Evolutionary conservation across 2,797 vertebrate species (phyloP).

Genomic region (Parambassis ranga): DNA sequence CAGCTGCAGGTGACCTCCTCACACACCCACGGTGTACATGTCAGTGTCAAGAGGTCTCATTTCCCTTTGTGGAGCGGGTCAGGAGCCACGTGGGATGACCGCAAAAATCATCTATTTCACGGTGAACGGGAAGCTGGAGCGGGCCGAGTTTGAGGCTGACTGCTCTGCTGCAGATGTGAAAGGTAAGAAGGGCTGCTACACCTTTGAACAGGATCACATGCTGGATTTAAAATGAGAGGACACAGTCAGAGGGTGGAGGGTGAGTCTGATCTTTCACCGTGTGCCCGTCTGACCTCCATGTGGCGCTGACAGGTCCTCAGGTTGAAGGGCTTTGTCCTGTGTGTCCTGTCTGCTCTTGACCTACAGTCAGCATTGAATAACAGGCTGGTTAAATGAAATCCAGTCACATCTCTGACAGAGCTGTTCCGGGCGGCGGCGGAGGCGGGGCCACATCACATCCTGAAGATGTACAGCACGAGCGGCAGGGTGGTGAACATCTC

Average conservation of each 20-base stretch:
- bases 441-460: conserved; percentile 66
- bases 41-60: conserved; percentile 9
- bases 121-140: conserved; percentile 61
- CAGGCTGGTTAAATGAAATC: no score
- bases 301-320: conserved; percentile 50
- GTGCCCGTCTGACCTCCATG: conserved; percentile 12
- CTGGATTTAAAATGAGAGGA: neutral
- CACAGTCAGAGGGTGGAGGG: neutral
- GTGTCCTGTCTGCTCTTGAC: no score
- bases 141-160: conserved; percentile 58
- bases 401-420: conserved; percentile 29
- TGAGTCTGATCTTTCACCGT: neutral
- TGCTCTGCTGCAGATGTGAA: conserved; percentile 66
- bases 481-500: conserved; percentile 70
- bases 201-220: neutral
- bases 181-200: conserved; percentile 43
- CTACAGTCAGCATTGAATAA: neutral
- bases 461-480: conserved; percentile 66
- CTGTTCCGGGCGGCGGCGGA: conserved; percentile 66
- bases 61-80: neutral
- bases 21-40: neutral
- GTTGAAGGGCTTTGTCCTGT: neutral
- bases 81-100: conserved; percentile 33
- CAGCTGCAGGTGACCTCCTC: conserved; percentile 49
- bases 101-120: conserved; percentile 66